Conservation (phyloP, 2,888 invertebrate species). For the Diachrysia chrysitis region DNA sequence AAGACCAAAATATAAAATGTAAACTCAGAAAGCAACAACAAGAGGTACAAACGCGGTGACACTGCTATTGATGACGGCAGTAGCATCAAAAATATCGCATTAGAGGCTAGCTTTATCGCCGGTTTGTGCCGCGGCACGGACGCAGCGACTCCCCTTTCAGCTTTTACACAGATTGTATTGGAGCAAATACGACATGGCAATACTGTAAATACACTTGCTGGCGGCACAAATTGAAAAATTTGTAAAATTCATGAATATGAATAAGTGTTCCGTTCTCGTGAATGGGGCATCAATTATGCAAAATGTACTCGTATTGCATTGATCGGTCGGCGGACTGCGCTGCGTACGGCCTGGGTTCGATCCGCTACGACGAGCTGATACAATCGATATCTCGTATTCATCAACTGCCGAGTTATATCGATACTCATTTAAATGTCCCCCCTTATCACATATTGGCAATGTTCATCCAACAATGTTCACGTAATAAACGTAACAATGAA, state of each 20-base stretch:
- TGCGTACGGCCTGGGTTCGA: constrained; percentile 69
- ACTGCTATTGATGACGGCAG: constrained; percentile 66
- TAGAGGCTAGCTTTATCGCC: constrained; percentile 75
- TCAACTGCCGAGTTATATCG: constrained; percentile 62
- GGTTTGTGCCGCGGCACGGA: constrained; percentile 65
- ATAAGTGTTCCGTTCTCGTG: constrained; percentile 83
- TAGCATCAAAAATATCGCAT: constrained; percentile 79
- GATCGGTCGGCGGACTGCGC: constrained; percentile 70
- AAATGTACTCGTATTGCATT: constrained; percentile 83
- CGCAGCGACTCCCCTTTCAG: constrained; percentile 67
- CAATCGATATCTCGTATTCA: constrained; percentile 66
- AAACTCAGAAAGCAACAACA: constrained; percentile 45
- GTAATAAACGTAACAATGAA: constrained; percentile 72
- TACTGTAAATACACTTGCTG: constrained; percentile 83
- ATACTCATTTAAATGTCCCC: constrained; percentile 66
- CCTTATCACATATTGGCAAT: constrained; percentile 69
- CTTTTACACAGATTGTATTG: constrained; percentile 85
- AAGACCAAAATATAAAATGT: constrained; percentile 53
- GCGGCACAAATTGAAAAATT: constrained; percentile 85
- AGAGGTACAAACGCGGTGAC: constrained; percentile 59
- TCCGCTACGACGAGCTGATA: constrained; percentile 61
- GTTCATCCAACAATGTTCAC: constrained; percentile 66
- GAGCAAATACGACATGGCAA: constrained; percentile 79
- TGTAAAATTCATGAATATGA: constrained; percentile 88
- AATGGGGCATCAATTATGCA: constrained; percentile 88